Evolutionary conservation across 2,113 vertebrate species (phyloP), one percentile per base, ranked within the genome.

Genomic region (Parotia lawesii): DNA sequence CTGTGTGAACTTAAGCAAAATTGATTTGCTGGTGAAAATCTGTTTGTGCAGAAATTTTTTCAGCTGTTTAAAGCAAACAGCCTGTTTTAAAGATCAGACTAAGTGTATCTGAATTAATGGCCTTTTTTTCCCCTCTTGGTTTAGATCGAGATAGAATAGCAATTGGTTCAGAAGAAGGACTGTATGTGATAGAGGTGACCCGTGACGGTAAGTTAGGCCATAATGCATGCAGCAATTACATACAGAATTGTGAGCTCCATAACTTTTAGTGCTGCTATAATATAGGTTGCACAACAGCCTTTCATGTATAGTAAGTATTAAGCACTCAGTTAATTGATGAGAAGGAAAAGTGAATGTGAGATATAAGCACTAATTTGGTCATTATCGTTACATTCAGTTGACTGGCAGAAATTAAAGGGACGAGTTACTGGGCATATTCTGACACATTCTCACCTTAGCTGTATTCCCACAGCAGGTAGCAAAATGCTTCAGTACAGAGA

Each of bases 121-220:
- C 35, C 27, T 67, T 47, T 83, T 47, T 64, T 23, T 3, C n/a
- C n/a, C 50, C 44, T 69, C 64, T 60, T 89, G 62, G 8, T 95
- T 56, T 97, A 99, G 99, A 99, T 96, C 98, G 98, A 65, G 99
- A 99, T 88, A 98, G 99, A 91, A 98, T 99, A 58, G 98, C 97
- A 6, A 95, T 99, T 53, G 99, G 99, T 90, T 98, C 99, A 54
- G 99, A 99, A 90, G 99, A 99, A 60, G 99, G 99, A 21, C 97
- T 99, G 8, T 99, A 99, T 64, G 98, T 99, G 90, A 98, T 99
- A 47, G 99, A 99, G 95, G 97, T 99, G 80, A 99, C 98, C 89
- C 98, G 99, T 92, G 99, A 99, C 0, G 98, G 99, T 99, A 98
- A 98, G 98, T 96, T 47, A 65, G 76, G 45, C 76, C 58, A 18